Conservation (phyloP, 2,113 vertebrate genomes). For the Pithys albifrons region DNA sequence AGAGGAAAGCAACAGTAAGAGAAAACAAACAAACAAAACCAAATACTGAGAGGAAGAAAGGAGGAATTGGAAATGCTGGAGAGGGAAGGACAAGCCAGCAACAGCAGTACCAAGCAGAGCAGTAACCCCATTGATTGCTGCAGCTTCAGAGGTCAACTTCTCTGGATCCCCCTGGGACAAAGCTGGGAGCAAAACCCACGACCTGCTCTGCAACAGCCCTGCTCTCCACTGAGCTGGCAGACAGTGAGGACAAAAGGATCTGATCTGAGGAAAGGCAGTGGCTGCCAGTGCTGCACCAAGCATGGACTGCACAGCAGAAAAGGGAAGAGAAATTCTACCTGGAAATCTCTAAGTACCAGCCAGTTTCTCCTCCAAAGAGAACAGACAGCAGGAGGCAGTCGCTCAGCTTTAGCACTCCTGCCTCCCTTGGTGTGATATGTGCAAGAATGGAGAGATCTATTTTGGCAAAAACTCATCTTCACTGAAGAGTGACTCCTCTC, state of each 20-base stretch:
- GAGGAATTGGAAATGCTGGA: neutral
- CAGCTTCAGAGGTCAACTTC: neutral
- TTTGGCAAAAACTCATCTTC: neutral
- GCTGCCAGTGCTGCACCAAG: neutral
- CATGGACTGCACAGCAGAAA: neutral
- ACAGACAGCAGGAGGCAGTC: neutral
- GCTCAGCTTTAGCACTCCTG: neutral
- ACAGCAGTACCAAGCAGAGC: neutral
- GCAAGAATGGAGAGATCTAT: neutral
- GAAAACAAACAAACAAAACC: neutral
- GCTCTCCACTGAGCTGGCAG: neutral
- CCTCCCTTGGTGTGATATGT: neutral
- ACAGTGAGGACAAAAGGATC: neutral
- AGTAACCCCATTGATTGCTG: neutral
- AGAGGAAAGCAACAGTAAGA: neutral
- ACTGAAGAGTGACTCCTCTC: neutral
- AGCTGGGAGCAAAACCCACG: neutral
- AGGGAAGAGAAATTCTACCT: neutral
- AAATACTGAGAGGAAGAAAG: neutral
- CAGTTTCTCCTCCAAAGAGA: neutral
- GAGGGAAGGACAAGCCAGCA: neutral
- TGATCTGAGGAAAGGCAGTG: neutral
- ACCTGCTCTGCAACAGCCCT: neutral
- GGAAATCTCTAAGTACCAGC: neutral
- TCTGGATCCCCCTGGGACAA: neutral